A percentile compares a stretch with the other conserved stretches of the same genome.
Evolutionary conservation across 2,797 vertebrate species (phyloP).

Genomic region (Ataeniobius toweri): DNA sequence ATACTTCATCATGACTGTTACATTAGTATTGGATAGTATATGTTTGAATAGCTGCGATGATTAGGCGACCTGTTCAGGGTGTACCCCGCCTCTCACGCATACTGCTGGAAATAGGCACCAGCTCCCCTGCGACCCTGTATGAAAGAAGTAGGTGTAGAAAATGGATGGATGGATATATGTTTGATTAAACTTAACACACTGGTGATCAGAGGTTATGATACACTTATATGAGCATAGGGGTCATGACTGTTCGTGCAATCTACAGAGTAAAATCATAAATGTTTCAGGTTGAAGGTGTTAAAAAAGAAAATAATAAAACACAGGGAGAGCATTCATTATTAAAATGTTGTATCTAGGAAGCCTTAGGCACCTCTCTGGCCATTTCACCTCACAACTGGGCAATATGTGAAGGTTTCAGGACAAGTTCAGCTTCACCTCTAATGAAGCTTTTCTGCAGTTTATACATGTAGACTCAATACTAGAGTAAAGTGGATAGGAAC

Average conservation of each 20-base stretch:
- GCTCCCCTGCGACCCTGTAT: too few species aligned
- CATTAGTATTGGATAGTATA: neutral
- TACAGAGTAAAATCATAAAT: neutral
- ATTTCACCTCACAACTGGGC: constrained; percentile 9
- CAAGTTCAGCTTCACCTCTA: neutral
- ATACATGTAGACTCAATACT: neutral
- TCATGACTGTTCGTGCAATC: neutral
- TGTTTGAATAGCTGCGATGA: too few species aligned
- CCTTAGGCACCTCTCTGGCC: neutral
- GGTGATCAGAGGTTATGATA: neutral
- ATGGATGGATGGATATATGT: neutral
- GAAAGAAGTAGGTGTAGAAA: too few species aligned
- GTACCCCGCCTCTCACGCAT: too few species aligned
- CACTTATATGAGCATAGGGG: neutral
- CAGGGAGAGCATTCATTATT: neutral
- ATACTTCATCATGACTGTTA: constrained; percentile 1
- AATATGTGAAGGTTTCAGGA: constrained; percentile 4
- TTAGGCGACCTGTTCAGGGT: too few species aligned
- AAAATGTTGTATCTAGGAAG: neutral
- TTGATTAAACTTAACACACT: constrained; percentile 2
- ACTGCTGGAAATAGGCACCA: too few species aligned
- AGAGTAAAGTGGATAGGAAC: neutral
- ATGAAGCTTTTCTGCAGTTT: neutral
- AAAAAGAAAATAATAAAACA: neutral
- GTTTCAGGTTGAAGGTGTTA: neutral